These are phyloP conservation scores for Eutrigla gurnardus DNA, from an alignment of 2,797 vertebrate species.

Conservation along the genomic window DNA sequence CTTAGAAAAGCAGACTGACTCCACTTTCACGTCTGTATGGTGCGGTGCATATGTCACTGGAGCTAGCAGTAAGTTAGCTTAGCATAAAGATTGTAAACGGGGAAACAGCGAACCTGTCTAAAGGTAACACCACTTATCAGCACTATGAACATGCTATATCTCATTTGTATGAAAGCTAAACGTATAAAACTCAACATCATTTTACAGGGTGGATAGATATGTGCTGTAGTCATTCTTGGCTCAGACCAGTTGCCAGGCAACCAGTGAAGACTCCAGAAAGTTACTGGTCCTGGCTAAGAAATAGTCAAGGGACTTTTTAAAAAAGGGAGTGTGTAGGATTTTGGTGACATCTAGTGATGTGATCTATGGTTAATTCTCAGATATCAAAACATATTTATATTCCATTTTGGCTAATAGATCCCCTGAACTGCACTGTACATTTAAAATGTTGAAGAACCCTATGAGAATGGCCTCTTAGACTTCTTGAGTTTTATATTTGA, in stretches of 20 bases:
- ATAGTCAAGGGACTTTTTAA: neutral
- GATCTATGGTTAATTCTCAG: too few species aligned
- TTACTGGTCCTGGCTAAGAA: neutral
- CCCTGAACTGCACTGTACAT: neutral
- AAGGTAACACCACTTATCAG: neutral
- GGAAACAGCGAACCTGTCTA: neutral
- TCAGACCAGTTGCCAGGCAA: neutral
- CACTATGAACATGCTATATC: neutral
- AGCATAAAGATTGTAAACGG: neutral
- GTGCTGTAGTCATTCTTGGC: neutral
- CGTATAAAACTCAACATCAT: neutral
- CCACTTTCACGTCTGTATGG: neutral
- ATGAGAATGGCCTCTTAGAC: neutral
- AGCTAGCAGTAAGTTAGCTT: neutral
- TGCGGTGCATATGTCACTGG: neutral
- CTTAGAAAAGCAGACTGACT: neutral
- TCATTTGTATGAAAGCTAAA: neutral
- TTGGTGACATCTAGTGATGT: too few species aligned
- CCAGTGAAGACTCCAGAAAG: neutral
- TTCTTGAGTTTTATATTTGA: slow-evolving; percentile 7
- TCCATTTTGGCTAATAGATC: too few species aligned
- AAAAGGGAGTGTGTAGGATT: neutral
- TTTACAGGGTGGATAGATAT: neutral
- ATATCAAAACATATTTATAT: too few species aligned
- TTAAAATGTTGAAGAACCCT: neutral